Evolutionary conservation across 2,888 invertebrate genomes (phyloP).

Genomic region (Chaitophorus viminalis): DNA sequence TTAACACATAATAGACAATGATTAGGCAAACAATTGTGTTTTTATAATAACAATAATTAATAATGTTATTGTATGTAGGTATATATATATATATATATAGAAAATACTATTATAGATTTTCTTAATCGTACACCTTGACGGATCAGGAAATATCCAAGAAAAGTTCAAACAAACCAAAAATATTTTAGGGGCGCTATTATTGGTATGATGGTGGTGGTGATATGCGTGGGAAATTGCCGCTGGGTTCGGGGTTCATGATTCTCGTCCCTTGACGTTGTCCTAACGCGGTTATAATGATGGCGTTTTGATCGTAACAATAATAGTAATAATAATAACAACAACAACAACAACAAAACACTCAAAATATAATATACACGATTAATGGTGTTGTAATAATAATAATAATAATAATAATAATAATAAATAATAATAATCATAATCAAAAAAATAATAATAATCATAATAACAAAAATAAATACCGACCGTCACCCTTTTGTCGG

Average conservation of each 20-base stretch:
- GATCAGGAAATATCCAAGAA: not conserved
- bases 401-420: slow-evolving; percentile 29
- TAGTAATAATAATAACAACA: slow-evolving; percentile 16
- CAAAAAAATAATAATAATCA: slow-evolving; percentile 2
- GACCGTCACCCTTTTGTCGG: slow-evolving; percentile 49
- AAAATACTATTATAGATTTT: not conserved
- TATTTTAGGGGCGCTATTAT: not conserved
- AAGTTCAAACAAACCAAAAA: slow-evolving; percentile 25
- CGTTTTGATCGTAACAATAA: slow-evolving; percentile 47
- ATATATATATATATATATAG: not conserved
- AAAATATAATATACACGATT: slow-evolving; percentile 42
- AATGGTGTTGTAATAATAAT: slow-evolving; percentile 48
- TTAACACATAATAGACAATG: not conserved
- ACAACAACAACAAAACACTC: slow-evolving; percentile 33
- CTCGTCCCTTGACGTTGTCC: slow-evolving; percentile 22
- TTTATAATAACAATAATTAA: not conserved
- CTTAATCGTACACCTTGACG: not conserved
- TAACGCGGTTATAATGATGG: slow-evolving; percentile 60
- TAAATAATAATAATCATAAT: not conserved
- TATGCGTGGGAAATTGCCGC: slow-evolving; percentile 55
- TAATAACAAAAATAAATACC: slow-evolving; percentile 13
- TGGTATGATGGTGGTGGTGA: not conserved
- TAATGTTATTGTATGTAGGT: too few relatives aligned
- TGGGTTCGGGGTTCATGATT: slow-evolving; percentile 52
- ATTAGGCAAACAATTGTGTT: not conserved